phyloP scores from a whole-genome alignment of 1,140 invertebrate species.

The Drosophila subobscura region DNA sequence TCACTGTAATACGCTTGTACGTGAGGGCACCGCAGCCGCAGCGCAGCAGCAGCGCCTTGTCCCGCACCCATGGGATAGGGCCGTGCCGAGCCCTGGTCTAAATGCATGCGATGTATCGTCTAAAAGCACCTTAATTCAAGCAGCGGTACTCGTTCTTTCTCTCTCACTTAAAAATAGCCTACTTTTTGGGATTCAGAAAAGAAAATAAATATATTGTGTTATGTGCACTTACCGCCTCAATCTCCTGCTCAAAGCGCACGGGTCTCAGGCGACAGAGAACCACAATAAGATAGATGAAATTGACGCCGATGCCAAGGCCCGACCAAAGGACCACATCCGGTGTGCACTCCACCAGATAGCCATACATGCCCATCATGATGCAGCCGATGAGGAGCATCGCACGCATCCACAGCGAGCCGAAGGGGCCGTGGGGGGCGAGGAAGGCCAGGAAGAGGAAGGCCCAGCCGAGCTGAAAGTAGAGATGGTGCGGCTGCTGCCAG shows the following conservation, averaged over 20 bases:
- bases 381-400: slow-evolving; percentile 90
- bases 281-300: slow-evolving; percentile 91
- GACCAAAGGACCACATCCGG: slow-evolving; percentile 95
- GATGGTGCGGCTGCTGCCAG: slow-evolving; percentile 87
- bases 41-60: no score
- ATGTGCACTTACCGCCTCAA: slow-evolving; percentile 89
- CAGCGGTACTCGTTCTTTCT: no score
- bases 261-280: slow-evolving; percentile 92
- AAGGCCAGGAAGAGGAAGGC: slow-evolving; percentile 92
- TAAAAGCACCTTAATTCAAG: not conserved
- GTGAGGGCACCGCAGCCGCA: no score
- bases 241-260: slow-evolving; percentile 92
- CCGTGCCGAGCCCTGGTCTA: no score
- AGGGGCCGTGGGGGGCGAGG: slow-evolving; percentile 90
- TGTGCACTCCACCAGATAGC: slow-evolving; percentile 92
- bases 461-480: slow-evolving; percentile 93
- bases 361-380: slow-evolving; percentile 91
- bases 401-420: slow-evolving; percentile 91
- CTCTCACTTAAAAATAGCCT: no score
- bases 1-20: no score
- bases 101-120: no score
- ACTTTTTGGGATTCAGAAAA: not conserved
- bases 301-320: slow-evolving; percentile 91
- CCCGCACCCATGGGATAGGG: no score
- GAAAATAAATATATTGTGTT: not conserved